Base-by-base conservation (phyloP, 2,797 vertebrate genomes). In the Alca torda region DNA sequence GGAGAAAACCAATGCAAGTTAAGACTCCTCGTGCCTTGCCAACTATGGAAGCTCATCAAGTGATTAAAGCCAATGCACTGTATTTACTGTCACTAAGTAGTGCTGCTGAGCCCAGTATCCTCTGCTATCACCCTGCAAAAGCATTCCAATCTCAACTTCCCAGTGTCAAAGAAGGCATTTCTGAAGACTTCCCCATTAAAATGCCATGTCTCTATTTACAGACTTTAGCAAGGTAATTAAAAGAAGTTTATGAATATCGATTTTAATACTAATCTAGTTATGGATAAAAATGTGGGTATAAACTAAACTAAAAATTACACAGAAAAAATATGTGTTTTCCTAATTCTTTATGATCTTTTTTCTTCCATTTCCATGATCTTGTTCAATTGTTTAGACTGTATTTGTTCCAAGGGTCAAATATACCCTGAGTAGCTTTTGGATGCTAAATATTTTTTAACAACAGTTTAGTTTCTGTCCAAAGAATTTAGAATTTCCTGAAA, bases 31-130 rank as follows among this genome's bases (percentile, higher is more conserved):
- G 99, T 91, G 99, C 99, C 46, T 98, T 99, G 95, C 99, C 99
- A 64, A 99, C 99, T 21, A 99, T 99, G 99, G 99, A 99, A 98
- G 99, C 99, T 78, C 99, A 99, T 97, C 99, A 99, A 98, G 99
- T 99, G 97, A 99, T 99, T 88, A 99, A 99, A 96, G 99, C 99
- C 45, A 99, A 99, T 11, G 99, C 99, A 13, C 97, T 99, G 85
- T 99, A 99, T 97, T 98, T 99, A 80, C 98, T 99, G 79, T 99
- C 99, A 0, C 98, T 99, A 96, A 99, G 99, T 97, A 99, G 99
- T 50, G 99, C 99, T 4, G 99, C 99, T 1, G 99, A 99, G 75
- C 99, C 99, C 70, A 99, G 98, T 95, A 98, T 99, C 96, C 98
- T 99, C 46, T 99, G 99, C 96, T 99, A 99, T 96, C 98, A 99